Conservation (phyloP, 1,140 invertebrate genomes). For the Calephelis virginiensis region DNA sequence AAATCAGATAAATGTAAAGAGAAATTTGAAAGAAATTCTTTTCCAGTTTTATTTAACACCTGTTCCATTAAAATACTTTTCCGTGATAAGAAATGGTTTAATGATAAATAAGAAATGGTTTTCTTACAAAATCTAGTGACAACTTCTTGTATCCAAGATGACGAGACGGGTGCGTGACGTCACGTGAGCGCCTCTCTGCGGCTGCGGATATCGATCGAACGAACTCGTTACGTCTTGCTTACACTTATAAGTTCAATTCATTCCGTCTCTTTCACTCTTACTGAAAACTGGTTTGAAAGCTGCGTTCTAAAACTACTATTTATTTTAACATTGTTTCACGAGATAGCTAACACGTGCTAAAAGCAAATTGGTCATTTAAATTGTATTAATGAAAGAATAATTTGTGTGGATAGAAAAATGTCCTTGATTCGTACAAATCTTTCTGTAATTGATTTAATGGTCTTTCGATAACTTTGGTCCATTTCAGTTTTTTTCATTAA, state of each 20-base stretch:
- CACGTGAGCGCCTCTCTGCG: constrained; percentile 70
- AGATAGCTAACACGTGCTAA: constrained; percentile 60
- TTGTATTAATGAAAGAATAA: neutral
- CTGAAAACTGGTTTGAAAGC: constrained; percentile 49
- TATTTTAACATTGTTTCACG: constrained; percentile 72
- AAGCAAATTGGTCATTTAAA: constrained; percentile 13
- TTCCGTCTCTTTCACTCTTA: constrained; percentile 47
- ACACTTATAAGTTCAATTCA: constrained; percentile 38
- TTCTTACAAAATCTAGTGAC: constrained; percentile 63
- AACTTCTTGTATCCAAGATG: constrained; percentile 73
- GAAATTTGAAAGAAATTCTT: neutral
- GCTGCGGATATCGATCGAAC: constrained; percentile 75
- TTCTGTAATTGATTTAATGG: neutral
- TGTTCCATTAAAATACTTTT: neutral
- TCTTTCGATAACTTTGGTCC: neutral
- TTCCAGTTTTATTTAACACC: neutral
- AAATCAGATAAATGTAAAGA: neutral
- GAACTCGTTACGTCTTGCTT: constrained; percentile 54
- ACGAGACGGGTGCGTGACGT: constrained; percentile 72
- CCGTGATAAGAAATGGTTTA: constrained; percentile 27
- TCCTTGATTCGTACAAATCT: neutral
- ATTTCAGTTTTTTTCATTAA: neutral
- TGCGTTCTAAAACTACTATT: constrained; percentile 74
- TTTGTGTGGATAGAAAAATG: neutral
- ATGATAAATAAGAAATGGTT: constrained; percentile 32